These are phyloP conservation scores for Nasonia longicornis DNA, from an alignment of 1,140 invertebrate species.

Conservation along the genomic window DNA sequence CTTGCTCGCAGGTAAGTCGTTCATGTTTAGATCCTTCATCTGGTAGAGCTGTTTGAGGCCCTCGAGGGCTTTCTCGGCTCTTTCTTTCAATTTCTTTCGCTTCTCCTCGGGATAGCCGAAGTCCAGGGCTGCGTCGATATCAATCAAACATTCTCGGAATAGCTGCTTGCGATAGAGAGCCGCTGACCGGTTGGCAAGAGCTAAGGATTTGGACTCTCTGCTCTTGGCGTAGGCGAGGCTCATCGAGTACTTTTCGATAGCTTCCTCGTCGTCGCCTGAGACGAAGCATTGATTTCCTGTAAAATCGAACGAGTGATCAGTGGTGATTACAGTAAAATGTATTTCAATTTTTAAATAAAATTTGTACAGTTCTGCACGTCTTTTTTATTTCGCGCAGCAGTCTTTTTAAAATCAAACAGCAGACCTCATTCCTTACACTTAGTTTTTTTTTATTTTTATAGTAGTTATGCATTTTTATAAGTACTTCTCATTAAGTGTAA, in stretches of 20 bases:
- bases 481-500: no score
- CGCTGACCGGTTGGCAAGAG: slow-evolving; percentile 68
- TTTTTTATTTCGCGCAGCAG: no score
- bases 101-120: slow-evolving; percentile 65
- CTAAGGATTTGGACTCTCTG: slow-evolving; percentile 61
- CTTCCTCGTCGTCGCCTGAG: slow-evolving; percentile 62
- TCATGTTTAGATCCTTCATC: slow-evolving; percentile 45
- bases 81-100: slow-evolving; percentile 59
- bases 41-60: slow-evolving; percentile 54
- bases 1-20: slow-evolving; percentile 27
- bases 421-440: no score
- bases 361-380: no score
- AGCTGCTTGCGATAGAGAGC: slow-evolving; percentile 65
- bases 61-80: slow-evolving; percentile 59
- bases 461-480: no score
- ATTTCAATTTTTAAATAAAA: no score
- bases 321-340: no score
- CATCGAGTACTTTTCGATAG: slow-evolving; percentile 64
- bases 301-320: no score
- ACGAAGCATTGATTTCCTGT: slow-evolving; percentile 66
- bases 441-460: no score
- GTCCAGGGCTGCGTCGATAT: slow-evolving; percentile 64
- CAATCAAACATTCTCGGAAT: slow-evolving; percentile 66
- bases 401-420: no score
- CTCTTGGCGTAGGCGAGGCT: slow-evolving; percentile 63